Base-by-base conservation (phyloP, 2,797 vertebrate genomes). In the Columba guinea region DNA sequence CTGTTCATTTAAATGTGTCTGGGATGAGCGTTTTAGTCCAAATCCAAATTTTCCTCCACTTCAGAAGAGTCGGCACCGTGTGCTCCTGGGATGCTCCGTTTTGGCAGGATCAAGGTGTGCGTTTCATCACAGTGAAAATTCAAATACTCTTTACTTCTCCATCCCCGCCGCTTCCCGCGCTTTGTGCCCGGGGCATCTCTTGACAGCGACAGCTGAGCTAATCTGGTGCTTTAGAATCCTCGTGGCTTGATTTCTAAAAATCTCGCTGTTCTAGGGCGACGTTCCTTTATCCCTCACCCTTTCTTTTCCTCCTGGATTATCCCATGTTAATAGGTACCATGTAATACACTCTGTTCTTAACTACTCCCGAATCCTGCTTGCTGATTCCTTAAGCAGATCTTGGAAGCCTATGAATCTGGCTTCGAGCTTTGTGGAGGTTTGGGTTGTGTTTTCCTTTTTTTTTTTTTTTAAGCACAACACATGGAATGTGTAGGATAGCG, bases 261-360 rank as follows among this genome's bases (percentile, higher is more conserved):
- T 58, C 79, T 81, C 7, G 1, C 94, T 60, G 21, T 70, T 91
- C 87, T 18, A 48, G 83, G 87, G 52, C 0, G 32, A 69, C 0
- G 0, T 91, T 79, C 83, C 67, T 73, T 96, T 82, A 94, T 90
- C 95, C 87, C 87, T 89, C 3, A 0, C 51, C 87, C 77, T 93
- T 94, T 95, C 94, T 93, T 92, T 95, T 41, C 60, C 92, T 58
- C 8, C 58, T 78, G 93, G 89, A 89, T 97, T 93, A 96, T 95
- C 94, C 90, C 77, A 19, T 22, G 70, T 77, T 95, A 84, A 79
- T 53, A 82, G 77, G 79, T 63, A 11, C 79, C 91, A 2, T 76
- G 79, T 56, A 67, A 94, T 41, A 3, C 62, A 55, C 16, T 2
- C 83, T 48, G 70, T 84, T 94, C 90, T 80, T 86, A 67, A 71